Conservation (phyloP, 2,888 invertebrate species). For the Leptopterna dolabrata region DNA sequence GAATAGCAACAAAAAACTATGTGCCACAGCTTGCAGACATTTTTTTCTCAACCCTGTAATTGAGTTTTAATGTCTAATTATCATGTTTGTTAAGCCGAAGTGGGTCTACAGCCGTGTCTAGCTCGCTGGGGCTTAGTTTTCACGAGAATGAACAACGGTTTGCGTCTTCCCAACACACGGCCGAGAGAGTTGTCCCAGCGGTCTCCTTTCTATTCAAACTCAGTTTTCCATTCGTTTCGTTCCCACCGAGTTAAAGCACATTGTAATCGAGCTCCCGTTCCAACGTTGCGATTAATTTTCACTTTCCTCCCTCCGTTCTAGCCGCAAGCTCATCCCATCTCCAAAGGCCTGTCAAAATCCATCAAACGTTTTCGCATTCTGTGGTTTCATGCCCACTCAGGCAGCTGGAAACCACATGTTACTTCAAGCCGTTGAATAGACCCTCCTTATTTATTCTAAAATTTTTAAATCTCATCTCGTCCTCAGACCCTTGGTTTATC, state of each 20-base stretch:
- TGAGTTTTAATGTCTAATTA: too few relatives aligned
- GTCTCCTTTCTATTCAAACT: constrained; percentile 38
- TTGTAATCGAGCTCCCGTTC: constrained; percentile 32
- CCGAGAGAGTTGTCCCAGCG: constrained; percentile 27
- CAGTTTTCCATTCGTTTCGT: constrained; percentile 30
- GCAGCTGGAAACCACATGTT: too few relatives aligned
- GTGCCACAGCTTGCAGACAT: too few relatives aligned
- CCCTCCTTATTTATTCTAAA: too few relatives aligned
- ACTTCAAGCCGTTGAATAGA: not conserved
- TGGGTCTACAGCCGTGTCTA: not conserved
- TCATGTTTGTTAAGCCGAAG: too few relatives aligned
- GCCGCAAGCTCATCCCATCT: not conserved
- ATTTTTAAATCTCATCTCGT: too few relatives aligned
- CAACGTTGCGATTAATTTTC: not conserved
- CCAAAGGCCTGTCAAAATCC: not conserved
- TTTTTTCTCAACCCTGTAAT: too few relatives aligned
- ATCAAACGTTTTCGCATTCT: not conserved
- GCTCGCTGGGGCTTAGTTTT: not conserved
- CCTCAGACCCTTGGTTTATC: too few relatives aligned
- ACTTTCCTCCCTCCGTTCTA: not conserved
- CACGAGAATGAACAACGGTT: not conserved
- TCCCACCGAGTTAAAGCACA: constrained; percentile 23
- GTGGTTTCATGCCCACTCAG: not conserved
- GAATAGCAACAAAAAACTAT: too few relatives aligned
- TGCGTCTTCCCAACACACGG: not conserved